Conservation (phyloP, 2,888 invertebrate species). For the Empis livida region DNA sequence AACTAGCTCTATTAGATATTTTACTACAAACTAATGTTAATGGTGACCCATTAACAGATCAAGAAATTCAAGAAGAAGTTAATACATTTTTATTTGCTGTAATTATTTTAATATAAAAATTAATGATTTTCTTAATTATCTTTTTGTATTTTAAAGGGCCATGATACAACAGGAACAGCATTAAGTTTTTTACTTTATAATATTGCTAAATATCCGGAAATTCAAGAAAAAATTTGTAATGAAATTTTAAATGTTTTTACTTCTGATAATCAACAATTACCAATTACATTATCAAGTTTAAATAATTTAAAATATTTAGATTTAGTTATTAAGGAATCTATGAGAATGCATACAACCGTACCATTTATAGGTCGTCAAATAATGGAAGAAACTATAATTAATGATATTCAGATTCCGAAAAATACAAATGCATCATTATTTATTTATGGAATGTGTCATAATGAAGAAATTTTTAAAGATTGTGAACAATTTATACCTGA, state of each 20-base stretch:
- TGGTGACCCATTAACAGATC: conserved; percentile 39
- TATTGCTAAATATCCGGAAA: conserved; percentile 29
- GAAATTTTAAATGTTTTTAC: conserved; percentile 28
- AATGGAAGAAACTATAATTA: conserved; percentile 2
- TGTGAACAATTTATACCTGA: conserved; percentile 15
- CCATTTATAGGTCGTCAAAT: conserved; percentile 9
- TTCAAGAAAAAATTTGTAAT: conserved; percentile 29
- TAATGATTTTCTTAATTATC: background rate
- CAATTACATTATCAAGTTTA: background rate
- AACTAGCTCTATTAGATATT: conserved; percentile 47
- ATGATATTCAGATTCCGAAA: conserved; percentile 2
- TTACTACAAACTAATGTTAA: conserved; percentile 41
- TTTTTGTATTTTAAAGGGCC: conserved; percentile 17
- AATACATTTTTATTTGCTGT: conserved; percentile 53
- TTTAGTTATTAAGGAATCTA: conserved; percentile 10
- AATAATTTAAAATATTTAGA: conserved; percentile 8
- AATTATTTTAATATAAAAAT: background rate
- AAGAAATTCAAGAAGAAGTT: conserved; percentile 47
- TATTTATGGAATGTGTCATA: conserved; percentile 5
- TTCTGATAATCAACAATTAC: background rate
- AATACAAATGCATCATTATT: conserved; percentile 4
- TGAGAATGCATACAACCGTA: conserved; percentile 9
- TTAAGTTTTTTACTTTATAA: conserved; percentile 31
- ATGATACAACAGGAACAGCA: conserved; percentile 34
- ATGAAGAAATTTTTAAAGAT: conserved; percentile 12